Evolutionary conservation across 1,140 invertebrate species (phyloP).

Genomic region (Diachasma alloeum): DNA sequence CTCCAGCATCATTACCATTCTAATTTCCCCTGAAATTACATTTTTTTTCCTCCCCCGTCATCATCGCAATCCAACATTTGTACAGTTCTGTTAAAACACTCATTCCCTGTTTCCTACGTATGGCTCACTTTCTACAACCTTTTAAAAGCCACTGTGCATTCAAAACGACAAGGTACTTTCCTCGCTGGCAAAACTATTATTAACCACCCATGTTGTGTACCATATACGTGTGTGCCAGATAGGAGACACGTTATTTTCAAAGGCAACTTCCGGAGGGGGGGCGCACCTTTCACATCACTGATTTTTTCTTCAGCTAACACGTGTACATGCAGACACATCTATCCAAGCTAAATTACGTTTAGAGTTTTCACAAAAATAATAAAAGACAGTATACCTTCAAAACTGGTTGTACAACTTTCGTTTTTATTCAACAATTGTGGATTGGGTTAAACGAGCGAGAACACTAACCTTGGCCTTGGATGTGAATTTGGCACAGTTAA

Average conservation of each 20-base stretch:
- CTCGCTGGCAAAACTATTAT: constrained; percentile 44
- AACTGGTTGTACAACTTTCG: constrained; percentile 30
- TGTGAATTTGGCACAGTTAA: not conserved
- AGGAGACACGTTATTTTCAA: constrained; percentile 15
- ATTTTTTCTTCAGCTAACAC: constrained; percentile 7
- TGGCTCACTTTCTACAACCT: constrained; percentile 53
- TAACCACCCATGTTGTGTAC: constrained; percentile 35
- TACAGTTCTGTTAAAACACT: not conserved
- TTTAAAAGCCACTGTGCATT: constrained; percentile 3
- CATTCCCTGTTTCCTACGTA: constrained; percentile 38
- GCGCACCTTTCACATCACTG: constrained; percentile 26
- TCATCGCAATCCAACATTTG: not conserved
- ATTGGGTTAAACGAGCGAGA: not conserved
- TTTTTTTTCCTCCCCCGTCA: not conserved
- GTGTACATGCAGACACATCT: constrained; percentile 1
- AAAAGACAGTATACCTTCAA: not conserved
- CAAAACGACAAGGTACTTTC: constrained; percentile 43
- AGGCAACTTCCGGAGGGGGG: not conserved
- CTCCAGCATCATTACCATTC: no score
- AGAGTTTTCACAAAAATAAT: constrained; percentile 20
- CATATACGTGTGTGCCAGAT: constrained; percentile 23
- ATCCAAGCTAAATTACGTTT: constrained; percentile 1
- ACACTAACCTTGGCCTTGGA: constrained; percentile 28
- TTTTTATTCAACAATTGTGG: constrained; percentile 21
- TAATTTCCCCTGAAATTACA: not conserved